phyloP scores from a whole-genome alignment of 1,140 invertebrate species.

The Heliconius himera region DNA sequence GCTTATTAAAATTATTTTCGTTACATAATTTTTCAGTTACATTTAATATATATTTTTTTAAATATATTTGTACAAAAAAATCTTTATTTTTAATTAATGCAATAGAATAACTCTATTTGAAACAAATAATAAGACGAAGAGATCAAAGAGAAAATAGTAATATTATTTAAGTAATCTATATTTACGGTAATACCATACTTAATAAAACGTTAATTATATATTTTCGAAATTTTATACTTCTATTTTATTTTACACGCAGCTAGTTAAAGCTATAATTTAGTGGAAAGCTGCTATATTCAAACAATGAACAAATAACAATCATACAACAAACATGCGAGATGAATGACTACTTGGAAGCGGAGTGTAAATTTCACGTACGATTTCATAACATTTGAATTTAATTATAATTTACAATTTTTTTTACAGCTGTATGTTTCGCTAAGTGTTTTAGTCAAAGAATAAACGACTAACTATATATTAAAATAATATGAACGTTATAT shows the following conservation, averaged over 20 bases:
- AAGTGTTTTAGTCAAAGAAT: too few species aligned
- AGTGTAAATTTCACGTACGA: not conserved
- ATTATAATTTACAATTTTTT: not conserved
- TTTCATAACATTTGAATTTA: not conserved
- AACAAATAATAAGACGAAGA: not conserved
- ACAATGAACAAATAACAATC: conserved; percentile 24
- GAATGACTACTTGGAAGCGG: conserved; percentile 21
- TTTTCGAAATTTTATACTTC: too few species aligned
- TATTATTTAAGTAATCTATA: too few species aligned
- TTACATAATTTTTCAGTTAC: not conserved
- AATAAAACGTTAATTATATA: too few species aligned
- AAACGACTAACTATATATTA: too few species aligned
- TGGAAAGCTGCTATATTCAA: not conserved
- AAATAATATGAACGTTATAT: too few species aligned
- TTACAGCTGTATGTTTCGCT: too few species aligned
- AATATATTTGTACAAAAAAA: not conserved
- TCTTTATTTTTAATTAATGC: not conserved
- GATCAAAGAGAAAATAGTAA: not conserved
- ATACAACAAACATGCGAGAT: conserved; percentile 9
- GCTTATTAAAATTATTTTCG: not conserved
- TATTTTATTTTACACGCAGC: not conserved
- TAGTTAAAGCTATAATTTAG: not conserved
- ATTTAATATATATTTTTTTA: not conserved
- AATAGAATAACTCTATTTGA: not conserved
- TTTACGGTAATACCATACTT: not conserved